Evolutionary conservation across 37 sponge, comb jelly and placozoan genomes (phyloP).

Genomic region (Corticium candelabrum): DNA sequence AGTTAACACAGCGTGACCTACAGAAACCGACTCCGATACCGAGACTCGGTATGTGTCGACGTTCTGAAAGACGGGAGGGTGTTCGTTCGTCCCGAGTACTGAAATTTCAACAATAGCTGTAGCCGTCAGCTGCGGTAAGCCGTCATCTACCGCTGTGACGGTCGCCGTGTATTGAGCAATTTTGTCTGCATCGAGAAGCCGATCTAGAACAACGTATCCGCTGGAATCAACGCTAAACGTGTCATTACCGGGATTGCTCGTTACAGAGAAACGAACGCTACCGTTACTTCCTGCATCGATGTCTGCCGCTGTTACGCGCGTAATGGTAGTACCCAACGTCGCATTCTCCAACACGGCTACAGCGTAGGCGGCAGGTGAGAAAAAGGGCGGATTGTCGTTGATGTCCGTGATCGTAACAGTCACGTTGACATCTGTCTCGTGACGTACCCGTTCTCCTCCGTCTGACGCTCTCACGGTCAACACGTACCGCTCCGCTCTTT

Average conservation of each 20-base stretch:
- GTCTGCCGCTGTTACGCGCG: constrained; percentile 16
- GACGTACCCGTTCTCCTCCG: not conserved
- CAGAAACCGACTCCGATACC: not conserved
- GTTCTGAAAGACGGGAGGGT: not conserved
- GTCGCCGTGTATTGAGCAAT: not conserved
- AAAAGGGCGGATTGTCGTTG: constrained; percentile 3
- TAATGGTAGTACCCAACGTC: not conserved
- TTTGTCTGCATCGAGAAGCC: not conserved
- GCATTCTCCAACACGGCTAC: not conserved
- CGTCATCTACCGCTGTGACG: not conserved
- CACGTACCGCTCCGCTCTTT: constrained; percentile 16
- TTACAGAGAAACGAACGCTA: constrained; percentile 19
- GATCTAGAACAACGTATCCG: not conserved
- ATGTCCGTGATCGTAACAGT: not conserved
- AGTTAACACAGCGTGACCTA: not conserved
- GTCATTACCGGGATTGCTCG: not conserved
- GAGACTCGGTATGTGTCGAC: not conserved
- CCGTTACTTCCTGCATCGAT: constrained; percentile 1
- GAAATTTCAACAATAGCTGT: not conserved
- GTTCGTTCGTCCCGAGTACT: not conserved
- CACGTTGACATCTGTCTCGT: not conserved
- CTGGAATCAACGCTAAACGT: not conserved
- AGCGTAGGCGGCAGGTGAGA: not conserved
- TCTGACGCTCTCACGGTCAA: constrained; percentile 36
- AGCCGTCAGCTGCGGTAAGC: not conserved